Base-by-base conservation (phyloP, 1,140 invertebrate species). In the Drosophila bocki region DNA sequence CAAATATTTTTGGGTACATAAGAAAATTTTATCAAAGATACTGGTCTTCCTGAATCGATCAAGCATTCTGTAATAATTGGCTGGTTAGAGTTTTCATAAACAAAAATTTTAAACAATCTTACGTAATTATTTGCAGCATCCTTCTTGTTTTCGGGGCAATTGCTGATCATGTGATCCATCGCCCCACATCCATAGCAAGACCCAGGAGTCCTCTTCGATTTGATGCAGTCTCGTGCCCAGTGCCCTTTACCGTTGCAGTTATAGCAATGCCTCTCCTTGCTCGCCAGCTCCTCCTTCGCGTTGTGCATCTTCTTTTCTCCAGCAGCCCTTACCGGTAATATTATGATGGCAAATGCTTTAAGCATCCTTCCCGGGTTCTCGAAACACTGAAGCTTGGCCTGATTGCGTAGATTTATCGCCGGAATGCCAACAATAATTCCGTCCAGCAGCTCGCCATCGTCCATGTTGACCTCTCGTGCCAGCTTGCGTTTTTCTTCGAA, bases 321-420 rank as follows among this genome's bases (percentile, higher is more conserved):
- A 19, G 15, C 15, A 32, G 15, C 48, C 48, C 26, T 51, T 32
- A 29, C 26, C 8, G 26, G 29, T n/a, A 53, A 29, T 29, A 53
- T 17, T 12, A 53, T 53, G 29, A 33, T n/a, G 11, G 50, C 17
- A 35, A 53, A 53, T 8, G 50, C 50, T 53, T 15, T 53, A 7
- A 53, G 32, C 50, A 53, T 53, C 32, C 17, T 19, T 37, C 7
- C 17, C 13, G 11, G 17, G 3, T 54, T 54, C 6, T 51, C 50
- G 7, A 51, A 51, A 17, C 29, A 51, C 26, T 51, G 50, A n/a
- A 33, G 9, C 50, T 33, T 33, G 15, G 48, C 26, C 32, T 53
- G 51, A 19, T 11, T 35, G 4, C 51, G n/a, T 3, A 41, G n/a
- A 41, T 41, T n/a, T n/a, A 33, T 1, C 11, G 7, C 33, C 7